A percentile compares a stretch with the other conserved stretches of the same genome.
Conservation (phyloP, 2,888 invertebrate genomes). For the Cantharis rufa region DNA sequence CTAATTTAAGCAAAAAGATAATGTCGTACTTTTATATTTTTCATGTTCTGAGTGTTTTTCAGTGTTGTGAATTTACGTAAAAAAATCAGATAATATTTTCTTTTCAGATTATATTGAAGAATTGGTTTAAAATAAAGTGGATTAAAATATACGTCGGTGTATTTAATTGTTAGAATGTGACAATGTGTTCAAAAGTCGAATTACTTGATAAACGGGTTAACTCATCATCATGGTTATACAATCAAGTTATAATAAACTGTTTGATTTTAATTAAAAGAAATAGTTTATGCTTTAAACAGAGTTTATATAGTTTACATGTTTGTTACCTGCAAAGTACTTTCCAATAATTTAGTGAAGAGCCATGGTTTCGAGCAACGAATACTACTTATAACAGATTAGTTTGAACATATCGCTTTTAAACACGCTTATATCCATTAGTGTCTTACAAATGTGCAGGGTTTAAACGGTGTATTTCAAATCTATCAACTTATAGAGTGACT, state of each 20-base stretch:
- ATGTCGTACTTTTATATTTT: slow-evolving; percentile 1
- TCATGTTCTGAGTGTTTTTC: not conserved
- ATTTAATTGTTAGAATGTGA: slow-evolving; percentile 7
- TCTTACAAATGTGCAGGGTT: slow-evolving; percentile 30
- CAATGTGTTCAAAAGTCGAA: slow-evolving; percentile 20
- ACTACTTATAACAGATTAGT: slow-evolving; percentile 26
- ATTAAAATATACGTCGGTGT: slow-evolving; percentile 9
- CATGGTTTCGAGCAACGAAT: slow-evolving; percentile 40
- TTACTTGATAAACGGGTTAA: not conserved
- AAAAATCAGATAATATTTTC: slow-evolving; percentile 19
- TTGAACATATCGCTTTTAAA: slow-evolving; percentile 43
- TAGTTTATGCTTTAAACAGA: slow-evolving; percentile 14
- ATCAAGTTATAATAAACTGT: slow-evolving; percentile 1
- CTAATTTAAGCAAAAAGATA: not conserved
- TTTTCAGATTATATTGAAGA: slow-evolving; percentile 35
- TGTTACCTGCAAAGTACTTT: slow-evolving; percentile 12
- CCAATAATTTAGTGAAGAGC: slow-evolving; percentile 15
- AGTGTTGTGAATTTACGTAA: not conserved
- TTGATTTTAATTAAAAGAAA: not conserved
- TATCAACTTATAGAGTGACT: slow-evolving; percentile 8
- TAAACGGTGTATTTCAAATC: slow-evolving; percentile 18
- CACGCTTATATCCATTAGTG: slow-evolving; percentile 30
- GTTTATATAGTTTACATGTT: slow-evolving; percentile 6
- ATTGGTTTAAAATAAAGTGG: slow-evolving; percentile 8
- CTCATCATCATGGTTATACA: slow-evolving; percentile 8